A percentile compares a stretch with the other conserved stretches of the same genome.
Conservation (phyloP, 2,797 vertebrate genomes). For the Microctenopoma stevenorrisi region DNA sequence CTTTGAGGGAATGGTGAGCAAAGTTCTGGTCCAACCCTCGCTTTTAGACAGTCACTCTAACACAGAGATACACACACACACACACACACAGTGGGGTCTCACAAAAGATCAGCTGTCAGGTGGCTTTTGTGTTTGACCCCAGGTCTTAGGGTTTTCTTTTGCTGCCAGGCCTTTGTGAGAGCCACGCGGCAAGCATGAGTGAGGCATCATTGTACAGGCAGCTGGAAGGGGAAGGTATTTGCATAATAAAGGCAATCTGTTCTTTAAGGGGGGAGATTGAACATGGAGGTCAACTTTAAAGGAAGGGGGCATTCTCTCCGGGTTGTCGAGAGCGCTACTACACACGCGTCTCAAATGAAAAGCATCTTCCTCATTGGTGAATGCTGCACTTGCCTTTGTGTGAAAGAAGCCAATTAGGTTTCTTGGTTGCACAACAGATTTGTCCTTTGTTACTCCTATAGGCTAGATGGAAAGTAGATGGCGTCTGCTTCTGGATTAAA, state of each 20-base stretch:
- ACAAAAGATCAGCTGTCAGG: conserved; percentile 76
- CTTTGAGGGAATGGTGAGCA: conserved; percentile 99
- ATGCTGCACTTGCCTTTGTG: conserved; percentile 62
- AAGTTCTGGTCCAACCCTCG: conserved; percentile 57
- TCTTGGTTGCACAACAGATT: conserved; percentile 65
- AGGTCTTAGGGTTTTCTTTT: conserved; percentile 65
- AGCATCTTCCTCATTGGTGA: conserved; percentile 70
- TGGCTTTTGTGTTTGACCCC: conserved; percentile 73
- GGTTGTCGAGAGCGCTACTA: conserved; percentile 37
- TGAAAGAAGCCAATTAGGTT: conserved; percentile 71
- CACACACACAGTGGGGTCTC: conserved; percentile 21
- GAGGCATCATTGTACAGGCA: conserved; percentile 80
- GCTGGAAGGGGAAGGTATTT: conserved; percentile 82
- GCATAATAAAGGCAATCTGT: conserved; percentile 84
- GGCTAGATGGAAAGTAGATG: conserved; percentile 48
- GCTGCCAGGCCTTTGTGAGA: conserved; percentile 79
- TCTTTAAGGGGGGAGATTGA: conserved; percentile 64
- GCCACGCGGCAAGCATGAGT: conserved; percentile 77
- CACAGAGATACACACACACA: conserved; percentile 10
- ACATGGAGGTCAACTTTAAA: conserved; percentile 74
- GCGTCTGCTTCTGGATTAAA: conserved; percentile 72
- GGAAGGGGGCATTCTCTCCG: conserved; percentile 49
- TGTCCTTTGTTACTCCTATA: conserved; percentile 75
- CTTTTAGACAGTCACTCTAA: conserved; percentile 22
- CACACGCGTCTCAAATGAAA: conserved; percentile 62